Evolutionary conservation across 2,113 vertebrate genomes (phyloP).

Genomic region (Microcebus lehilahytsara): DNA sequence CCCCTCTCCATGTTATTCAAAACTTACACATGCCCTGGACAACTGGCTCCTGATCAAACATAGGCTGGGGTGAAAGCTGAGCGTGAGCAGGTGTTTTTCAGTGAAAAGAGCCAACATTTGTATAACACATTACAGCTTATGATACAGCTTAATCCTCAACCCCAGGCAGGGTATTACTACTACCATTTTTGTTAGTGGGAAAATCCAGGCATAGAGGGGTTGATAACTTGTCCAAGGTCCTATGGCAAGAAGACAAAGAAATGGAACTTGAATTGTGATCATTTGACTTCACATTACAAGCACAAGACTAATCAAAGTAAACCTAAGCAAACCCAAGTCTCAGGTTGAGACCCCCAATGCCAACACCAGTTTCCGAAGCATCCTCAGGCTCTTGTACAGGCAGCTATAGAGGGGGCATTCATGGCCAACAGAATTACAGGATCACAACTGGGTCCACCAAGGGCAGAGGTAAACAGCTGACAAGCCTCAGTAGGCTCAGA

Average conservation of each 20-base stretch:
- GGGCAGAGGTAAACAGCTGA: not conserved
- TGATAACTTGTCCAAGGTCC: not conserved
- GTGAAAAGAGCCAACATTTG: not conserved
- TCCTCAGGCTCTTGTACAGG: not conserved
- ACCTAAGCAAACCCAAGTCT: not conserved
- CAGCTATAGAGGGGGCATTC: not conserved
- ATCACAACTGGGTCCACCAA: not conserved
- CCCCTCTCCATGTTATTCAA: not conserved
- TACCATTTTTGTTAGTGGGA: not conserved
- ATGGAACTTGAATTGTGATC: not conserved
- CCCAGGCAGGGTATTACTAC: too few species aligned
- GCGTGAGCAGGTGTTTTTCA: accelerated
- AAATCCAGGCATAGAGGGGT: not conserved
- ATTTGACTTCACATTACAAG: not conserved
- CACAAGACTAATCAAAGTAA: not conserved
- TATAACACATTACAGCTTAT: not conserved
- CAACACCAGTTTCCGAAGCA: not conserved
- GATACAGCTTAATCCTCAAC: not conserved
- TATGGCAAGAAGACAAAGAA: not conserved
- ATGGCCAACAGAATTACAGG: not conserved
- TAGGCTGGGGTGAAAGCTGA: not conserved
- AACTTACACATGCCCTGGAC: not conserved
- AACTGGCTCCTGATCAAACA: not conserved
- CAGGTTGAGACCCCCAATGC: not conserved
- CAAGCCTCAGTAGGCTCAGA: not conserved